phyloP scores from a whole-genome alignment of 2,113 vertebrate species.

The Psophia crepitans region DNA sequence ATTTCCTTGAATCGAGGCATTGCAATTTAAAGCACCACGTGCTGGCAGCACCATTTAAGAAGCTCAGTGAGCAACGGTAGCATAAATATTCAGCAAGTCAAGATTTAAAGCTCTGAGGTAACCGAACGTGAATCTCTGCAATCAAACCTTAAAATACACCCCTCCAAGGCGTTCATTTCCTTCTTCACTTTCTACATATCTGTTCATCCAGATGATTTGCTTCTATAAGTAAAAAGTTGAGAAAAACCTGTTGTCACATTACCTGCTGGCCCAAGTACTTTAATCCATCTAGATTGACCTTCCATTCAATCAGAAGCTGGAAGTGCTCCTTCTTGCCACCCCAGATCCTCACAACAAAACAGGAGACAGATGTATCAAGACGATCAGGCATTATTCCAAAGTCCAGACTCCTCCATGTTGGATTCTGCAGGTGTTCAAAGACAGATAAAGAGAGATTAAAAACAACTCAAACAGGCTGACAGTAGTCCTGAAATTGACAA shows the following conservation, averaged over 20 bases:
- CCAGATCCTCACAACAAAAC: slow-evolving; percentile 96
- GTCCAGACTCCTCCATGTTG: slow-evolving; percentile 96
- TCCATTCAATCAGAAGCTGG: slow-evolving; percentile 95
- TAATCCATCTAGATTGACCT: slow-evolving; percentile 92
- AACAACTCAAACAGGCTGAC: not conserved
- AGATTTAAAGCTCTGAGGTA: not conserved
- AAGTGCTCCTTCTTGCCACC: slow-evolving; percentile 86
- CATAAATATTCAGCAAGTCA: not conserved
- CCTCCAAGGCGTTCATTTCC: not conserved
- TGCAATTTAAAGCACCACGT: not conserved
- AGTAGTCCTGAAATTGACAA: not conserved
- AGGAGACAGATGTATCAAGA: slow-evolving; percentile 93
- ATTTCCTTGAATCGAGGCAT: accelerated
- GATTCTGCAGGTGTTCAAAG: slow-evolving; percentile 81
- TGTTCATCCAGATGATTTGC: not conserved
- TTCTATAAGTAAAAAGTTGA: not conserved
- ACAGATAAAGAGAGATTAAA: not conserved
- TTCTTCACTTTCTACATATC: not conserved
- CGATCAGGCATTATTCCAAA: slow-evolving; percentile 93
- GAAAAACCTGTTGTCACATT: not conserved
- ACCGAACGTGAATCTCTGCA: not conserved
- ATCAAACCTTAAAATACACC: not conserved
- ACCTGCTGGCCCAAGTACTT: slow-evolving; percentile 97
- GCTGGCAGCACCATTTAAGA: not conserved
- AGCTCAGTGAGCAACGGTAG: not conserved